Evolutionary conservation across 1,140 invertebrate species (phyloP), one percentile per base, ranked within the genome.

Genomic region (Drosophila hydei): DNA sequence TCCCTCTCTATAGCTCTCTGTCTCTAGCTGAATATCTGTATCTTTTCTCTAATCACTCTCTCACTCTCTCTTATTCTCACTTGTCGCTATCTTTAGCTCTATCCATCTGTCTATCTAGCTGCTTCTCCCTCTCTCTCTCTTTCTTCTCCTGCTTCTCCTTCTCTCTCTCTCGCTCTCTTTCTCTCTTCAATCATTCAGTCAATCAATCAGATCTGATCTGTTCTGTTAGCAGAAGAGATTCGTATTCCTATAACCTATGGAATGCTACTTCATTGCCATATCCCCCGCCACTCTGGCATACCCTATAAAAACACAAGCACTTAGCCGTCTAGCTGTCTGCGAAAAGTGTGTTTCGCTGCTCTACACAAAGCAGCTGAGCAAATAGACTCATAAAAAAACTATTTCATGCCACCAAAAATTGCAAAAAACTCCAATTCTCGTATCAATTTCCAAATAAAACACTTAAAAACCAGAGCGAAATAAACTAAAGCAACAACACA

Each of bases 391-490:
- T 48, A 48, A 14, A 12, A 11, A 52, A 51, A 21, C 19, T 19
- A 47, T 50, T 52, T 52, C 23, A 25, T 52, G 14, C 36, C 16
- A 3, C 30, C 19, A 4, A 4, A 40, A 21, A 63, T 38, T 52
- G 42, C 59, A 16, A 48, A 48, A 62, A 56, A 50, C 21, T 9
- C 14, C 36, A 64, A 48, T 48, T 58, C 33, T 42, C 61, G 45
- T 64, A 71, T 56, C 68, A 58, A 65, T 64, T 64, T 64, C 23
- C 25, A 64, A 47, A 64, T 64, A 63, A 54, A 70, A 55, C 63
- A 27, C 33, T 21, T 42, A 23, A 42, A 42, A 48, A 16, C n/a
- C 30, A 23, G 12, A 42, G 21, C 12, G 16, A 38, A 21, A 23
- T 19, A 36, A 47, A 8, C 12, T 48, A 60, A 33, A 45, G 43